A percentile compares a stretch with the other conserved stretches of the same genome.
Evolutionary conservation across 2,888 invertebrate species (phyloP).

Genomic region (Rhopalosiphum nymphaeae): DNA sequence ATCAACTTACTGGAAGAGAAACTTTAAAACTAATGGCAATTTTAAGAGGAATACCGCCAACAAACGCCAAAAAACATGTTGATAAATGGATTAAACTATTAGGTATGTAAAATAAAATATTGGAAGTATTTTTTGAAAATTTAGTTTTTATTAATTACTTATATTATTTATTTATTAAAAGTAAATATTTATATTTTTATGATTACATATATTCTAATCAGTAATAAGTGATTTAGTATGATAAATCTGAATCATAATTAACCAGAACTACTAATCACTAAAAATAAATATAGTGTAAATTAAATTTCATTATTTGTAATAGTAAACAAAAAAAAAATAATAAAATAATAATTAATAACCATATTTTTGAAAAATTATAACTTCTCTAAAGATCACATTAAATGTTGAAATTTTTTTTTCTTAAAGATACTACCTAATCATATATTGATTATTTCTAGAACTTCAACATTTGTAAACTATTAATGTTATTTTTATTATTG

Average conservation of each 20-base stretch:
- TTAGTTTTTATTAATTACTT: neutral
- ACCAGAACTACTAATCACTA: too few relatives aligned
- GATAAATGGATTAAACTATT: conserved; percentile 68
- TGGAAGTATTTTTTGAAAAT: neutral
- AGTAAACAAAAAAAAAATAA: too few relatives aligned
- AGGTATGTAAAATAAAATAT: conserved; percentile 64
- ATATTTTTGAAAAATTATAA: too few relatives aligned
- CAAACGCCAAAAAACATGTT: conserved; percentile 65
- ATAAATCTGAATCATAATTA: too few relatives aligned
- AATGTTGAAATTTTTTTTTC: neutral
- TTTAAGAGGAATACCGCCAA: conserved; percentile 77
- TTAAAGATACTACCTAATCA: neutral
- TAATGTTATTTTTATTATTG: neutral
- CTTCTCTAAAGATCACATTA: too few relatives aligned
- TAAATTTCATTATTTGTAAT: neutral
- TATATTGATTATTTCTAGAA: neutral
- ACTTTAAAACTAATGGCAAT: conserved; percentile 80
- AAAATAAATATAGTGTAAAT: neutral
- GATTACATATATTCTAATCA: too few relatives aligned
- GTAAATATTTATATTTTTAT: neutral
- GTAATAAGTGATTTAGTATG: too few relatives aligned
- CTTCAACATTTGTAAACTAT: neutral
- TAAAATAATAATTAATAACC: neutral
- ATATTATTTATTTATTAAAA: neutral
- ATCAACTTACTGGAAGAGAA: conserved; percentile 81